Conservation (phyloP, 2,888 invertebrate genomes). For the Hemicrepidius hirtus region DNA sequence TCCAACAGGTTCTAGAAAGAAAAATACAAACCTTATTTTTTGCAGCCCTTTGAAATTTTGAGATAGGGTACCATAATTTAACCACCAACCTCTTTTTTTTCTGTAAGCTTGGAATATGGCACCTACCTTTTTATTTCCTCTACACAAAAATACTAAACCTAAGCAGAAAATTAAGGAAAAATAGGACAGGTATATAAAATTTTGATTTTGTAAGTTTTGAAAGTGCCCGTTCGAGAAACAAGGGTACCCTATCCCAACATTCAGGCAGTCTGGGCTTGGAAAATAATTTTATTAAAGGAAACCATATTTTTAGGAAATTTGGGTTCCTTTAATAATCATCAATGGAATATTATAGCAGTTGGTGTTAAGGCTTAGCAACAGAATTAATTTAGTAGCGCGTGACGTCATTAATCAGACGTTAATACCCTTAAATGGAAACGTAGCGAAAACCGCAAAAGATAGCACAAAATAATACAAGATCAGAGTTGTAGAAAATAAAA, state of each 20-base stretch:
- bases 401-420: too few relatives aligned
- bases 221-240: conserved; percentile 74
- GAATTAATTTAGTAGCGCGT: too few relatives aligned
- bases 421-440: too few relatives aligned
- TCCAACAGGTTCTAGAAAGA: conserved; percentile 57
- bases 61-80: conserved; percentile 47
- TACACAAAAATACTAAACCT: not conserved
- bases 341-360: conserved; percentile 2
- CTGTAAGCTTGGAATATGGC: not conserved
- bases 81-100: conserved; percentile 39
- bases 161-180: conserved; percentile 9
- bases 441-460: too few relatives aligned
- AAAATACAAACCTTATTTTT: conserved; percentile 41
- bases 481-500: too few relatives aligned
- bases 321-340: conserved; percentile 5
- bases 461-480: too few relatives aligned
- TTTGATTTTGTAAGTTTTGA: conserved; percentile 60
- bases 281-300: conserved; percentile 32
- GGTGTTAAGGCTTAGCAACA: too few relatives aligned
- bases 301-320: not conserved
- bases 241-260: conserved; percentile 99
- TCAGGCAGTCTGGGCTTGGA: conserved; percentile 82
- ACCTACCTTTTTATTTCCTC: not conserved
- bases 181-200: conserved; percentile 12
- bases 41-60: conserved; percentile 36